Evolutionary conservation across 1,140 invertebrate genomes (phyloP), one percentile per base, ranked within the genome.

Genomic region (Popillia japonica): DNA sequence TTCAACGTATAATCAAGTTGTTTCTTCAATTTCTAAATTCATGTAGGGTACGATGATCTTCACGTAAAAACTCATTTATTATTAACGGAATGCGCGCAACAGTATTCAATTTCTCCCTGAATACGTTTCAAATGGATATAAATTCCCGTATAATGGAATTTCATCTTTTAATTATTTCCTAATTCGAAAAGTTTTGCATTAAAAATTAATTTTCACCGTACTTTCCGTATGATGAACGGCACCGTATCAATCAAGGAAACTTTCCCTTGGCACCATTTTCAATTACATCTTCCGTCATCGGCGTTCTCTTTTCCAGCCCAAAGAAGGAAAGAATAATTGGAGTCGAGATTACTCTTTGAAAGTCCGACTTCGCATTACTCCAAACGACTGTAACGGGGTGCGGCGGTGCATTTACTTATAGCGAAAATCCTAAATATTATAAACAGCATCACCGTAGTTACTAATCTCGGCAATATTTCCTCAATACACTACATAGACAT

Each of bases 311-410:
- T 68, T 23, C 61, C 22, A 48, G 17, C 11, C 10, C 22, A 10
- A 23, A 27, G 61, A 22, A 7, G 27, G 61, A 68, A 68, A 68
- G 61, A 68, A 68, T 68, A 68, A 68, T 68, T 68, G 61, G 27
- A 68, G 20, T 68, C 27, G 61, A 68, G 22, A 68, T 68, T 68
- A 68, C 61, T 68, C 61, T 68, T 27, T 7, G 22, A 22, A 68
- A 27, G 22, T 68, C 61, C 7, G 61, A 68, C 22, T 27, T 64
- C 61, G 61, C 8, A 68, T 68, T 34, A 68, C 27, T 27, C 4
- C 4, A 34, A 23, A 68, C 14, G 48, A 27, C 17, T 20, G n/a
- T n/a, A 6, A 27, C 59, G 55, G 6, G 6, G n/a, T 14, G n/a
- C 17, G 55, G 55, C n/a, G 55, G 6, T 59, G 55, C 6, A 59